Base-by-base conservation (phyloP, 2,888 invertebrate genomes). In the Eudasyphora cyanicolor region DNA sequence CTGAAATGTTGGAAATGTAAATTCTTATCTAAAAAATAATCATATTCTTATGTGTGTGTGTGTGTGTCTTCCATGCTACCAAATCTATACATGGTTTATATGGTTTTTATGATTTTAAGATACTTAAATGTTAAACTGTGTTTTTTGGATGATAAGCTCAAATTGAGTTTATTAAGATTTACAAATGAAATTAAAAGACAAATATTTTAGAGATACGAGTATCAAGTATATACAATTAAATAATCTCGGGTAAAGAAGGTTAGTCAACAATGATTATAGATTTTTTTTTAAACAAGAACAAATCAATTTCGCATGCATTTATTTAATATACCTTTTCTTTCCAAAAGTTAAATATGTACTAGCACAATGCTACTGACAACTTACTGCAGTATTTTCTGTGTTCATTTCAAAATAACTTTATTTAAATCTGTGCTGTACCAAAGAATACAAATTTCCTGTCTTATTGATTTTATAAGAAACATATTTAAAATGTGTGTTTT, bases 21-120 rank as follows among this genome's bases (percentile, higher is more conserved):
- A 12, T 24, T 57, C 57, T 27, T 57, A 57, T 8, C 27, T 27
- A n/a, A 8, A 8, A 27, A 57, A 45, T 12, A 14, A 45, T 8
- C 38, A 14, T 38, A 38, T 3, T 14, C 8, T 38, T 14, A 14
- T 14, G 12, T 10, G 38, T 10, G 45, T n/a, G 45, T 45, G 12
- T n/a, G 4, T 3, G 24, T 8, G 21, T 24, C 57, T 21, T 27
- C 27, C 14, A 49, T 49, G 49, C 8, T 49, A 57, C 27, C 57
- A n/a, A 5, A 49, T 14, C 5, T 2, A 49, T 49, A 49, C 57
- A 57, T 27, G 19, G 2, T 57, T 57, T 57, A 27, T 57, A 27
- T 27, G 57, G 7, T n/a, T 69, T 79, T 82, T 82, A 79, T 79
- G 74, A 80, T 77, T 54, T 45, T 80, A 80, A 83, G 80, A 80